Base-by-base conservation (phyloP, 2,797 vertebrate genomes). In the Danio tinwini region DNA sequence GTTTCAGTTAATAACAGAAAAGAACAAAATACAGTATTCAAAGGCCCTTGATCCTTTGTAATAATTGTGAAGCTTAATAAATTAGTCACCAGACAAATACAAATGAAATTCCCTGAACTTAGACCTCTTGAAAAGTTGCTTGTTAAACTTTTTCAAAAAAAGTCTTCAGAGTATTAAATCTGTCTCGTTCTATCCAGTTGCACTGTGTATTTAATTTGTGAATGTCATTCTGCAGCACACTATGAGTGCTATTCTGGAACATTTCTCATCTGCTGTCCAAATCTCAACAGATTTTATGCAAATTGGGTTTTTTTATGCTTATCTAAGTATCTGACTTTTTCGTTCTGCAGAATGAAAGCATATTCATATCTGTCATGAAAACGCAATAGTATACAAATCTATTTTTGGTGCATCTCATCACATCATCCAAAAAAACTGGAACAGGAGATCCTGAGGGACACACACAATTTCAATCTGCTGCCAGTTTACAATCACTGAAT, bases 171-270 rank as follows among this genome's bases (percentile, higher is more conserved):
- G 67, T 74, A 52, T 67, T 40, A 55, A 73, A 74, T 81, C 17
- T 21, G 52, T 77, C 42, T 62, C 37, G 58, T 62, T 61, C 11
- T 49, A 50, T 53, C n/a, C 49, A n/a, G 29, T 44, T 29, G 14
- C 19, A 58, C 56, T 64, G 39, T 76, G 42, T 14, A 44, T 53
- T 61, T 58, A 21, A 74, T 63, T 81, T 29, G 45, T 70, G 62
- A 50, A 70, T 73, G 84, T 75, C 39, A 83, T 81, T 80, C 63
- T 75, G 78, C 69, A 72, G 52, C n/a, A 71, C 55, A 71, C 39
- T 29, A 64, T 13, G 56, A 72, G 21, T 39, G 52, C 74, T 78
- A 19, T 74, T 81, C 74, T 74, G 62, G 58, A 67, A 56, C 17
- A 42, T 1, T 39, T 63, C 40, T 62, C 71, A 37, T 52, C 42